Evolutionary conservation across 2,797 vertebrate species (phyloP).

Genomic region (Oreochromis mossambicus): DNA sequence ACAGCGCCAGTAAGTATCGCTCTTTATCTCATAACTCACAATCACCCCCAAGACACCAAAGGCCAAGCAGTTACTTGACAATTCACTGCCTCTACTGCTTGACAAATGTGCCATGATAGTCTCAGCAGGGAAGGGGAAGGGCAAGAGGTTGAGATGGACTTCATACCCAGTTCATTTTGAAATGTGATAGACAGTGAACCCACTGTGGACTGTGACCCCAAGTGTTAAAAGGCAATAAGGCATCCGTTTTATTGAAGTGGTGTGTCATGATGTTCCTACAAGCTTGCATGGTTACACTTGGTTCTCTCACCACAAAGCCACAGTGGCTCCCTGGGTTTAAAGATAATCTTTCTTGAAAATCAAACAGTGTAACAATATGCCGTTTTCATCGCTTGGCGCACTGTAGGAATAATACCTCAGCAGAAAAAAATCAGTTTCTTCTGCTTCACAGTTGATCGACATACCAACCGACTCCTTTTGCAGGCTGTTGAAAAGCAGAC

Average conservation of each 20-base stretch:
- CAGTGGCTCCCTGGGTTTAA: conserved; percentile 7
- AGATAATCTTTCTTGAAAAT: conserved; percentile 43
- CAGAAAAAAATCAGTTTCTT: conserved; percentile 29
- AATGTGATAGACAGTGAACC: conserved; percentile 59
- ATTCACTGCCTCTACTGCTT: conserved; percentile 42
- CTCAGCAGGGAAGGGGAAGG: conserved; percentile 29
- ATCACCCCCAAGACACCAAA: conserved; percentile 55
- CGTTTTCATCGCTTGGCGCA: conserved; percentile 39
- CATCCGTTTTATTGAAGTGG: conserved; percentile 50
- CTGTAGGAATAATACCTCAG: neutral
- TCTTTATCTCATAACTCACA: conserved; percentile 68
- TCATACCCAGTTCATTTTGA: conserved; percentile 69
- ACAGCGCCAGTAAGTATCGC: conserved; percentile 20
- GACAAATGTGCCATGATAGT: conserved; percentile 59
- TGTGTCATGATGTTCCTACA: conserved; percentile 34
- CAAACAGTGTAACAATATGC: conserved; percentile 39
- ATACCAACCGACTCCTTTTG: conserved; percentile 59
- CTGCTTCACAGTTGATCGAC: conserved; percentile 42
- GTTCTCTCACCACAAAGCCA: neutral
- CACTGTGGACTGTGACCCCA: conserved; percentile 36
- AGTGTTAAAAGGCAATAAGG: conserved; percentile 59
- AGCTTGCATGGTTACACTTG: conserved; percentile 5
- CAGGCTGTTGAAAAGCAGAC: conserved; percentile 58
- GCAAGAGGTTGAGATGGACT: conserved; percentile 50
- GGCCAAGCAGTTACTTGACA: conserved; percentile 62